phyloP scores from a whole-genome alignment of 2,113 vertebrate species.

The Pycnonotus jocosus region DNA sequence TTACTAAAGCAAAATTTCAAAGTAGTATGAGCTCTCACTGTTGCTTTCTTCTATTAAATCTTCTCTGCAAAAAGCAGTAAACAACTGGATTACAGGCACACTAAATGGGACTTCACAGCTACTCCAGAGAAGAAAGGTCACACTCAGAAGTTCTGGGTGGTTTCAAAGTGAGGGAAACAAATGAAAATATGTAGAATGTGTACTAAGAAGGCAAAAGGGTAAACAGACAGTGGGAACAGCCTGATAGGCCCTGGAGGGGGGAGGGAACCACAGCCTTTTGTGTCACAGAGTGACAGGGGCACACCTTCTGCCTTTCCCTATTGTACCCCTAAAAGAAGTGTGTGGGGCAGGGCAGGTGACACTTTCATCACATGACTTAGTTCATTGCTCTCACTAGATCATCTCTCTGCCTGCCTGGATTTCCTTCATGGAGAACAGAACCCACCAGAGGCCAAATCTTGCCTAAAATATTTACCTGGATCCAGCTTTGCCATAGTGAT shows the following conservation, averaged over 20 bases:
- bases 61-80: neutral
- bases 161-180: neutral
- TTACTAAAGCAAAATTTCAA: constrained; percentile 13
- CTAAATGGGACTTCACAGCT: neutral
- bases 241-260: fast-evolving
- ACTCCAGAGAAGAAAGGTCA: neutral
- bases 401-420: neutral
- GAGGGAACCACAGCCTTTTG: fast-evolving
- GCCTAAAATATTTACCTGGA: neutral
- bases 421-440: neutral
- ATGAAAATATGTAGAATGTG: neutral
- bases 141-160: neutral
- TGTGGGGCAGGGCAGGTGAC: neutral
- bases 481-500: neutral
- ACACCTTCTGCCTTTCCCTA: fast-evolving
- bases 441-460: neutral
- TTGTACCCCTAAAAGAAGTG: fast-evolving
- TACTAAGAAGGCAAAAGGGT: neutral
- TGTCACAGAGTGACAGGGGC: fast-evolving
- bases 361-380: neutral
- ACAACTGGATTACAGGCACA: neutral
- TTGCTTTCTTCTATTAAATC: neutral
- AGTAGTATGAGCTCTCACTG: neutral
- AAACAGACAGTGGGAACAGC: fast-evolving
- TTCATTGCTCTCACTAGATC: neutral